Evolutionary conservation across 2,888 invertebrate species (phyloP), one percentile per base, ranked within the genome.

Genomic region (Stenoptilia bipunctidactyla): DNA sequence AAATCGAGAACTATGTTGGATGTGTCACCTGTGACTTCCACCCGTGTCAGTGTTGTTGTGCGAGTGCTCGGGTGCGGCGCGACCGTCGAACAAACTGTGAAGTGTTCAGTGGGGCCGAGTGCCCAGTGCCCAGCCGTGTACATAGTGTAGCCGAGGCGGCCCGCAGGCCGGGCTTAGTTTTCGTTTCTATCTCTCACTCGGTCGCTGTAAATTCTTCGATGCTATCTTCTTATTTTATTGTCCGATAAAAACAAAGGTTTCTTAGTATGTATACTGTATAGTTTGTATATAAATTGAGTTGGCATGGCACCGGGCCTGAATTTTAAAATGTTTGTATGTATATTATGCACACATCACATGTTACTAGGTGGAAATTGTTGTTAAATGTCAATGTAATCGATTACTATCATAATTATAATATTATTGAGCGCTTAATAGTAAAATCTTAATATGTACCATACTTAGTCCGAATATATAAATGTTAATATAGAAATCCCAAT

Each of bases 311-410:
- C 46, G 47, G 48, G 43, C 45, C 44, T 45, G 40, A 39, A 41
- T 37, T 30, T 33, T 40, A 36, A 42, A 36, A 46, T 52, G 50
- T 50, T 45, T 8, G 20, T 20, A 20, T 52, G 50, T 52, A 52
- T 55, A 51, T 51, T 45, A 46, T 46, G 50, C 51, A 49, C 50
- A 45, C 54, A 54, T 54, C 52, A 54, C 51, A 52, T 47, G 45
- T 38, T 40, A 37, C 38, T 47, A 44, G 34, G 40, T 42, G 45
- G 55, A 35, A 14, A 9, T 35, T 9, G 9, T 10, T 13, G 14
- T 35, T 35, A 13, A 3, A 35, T 35, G 34, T 39, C 33, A 15
- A 13, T 36, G 13, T 38, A 34, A 8, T 20, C 20, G 20, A 20
- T 20, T 20, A 20, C 20, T 39, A 36, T 34, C 38, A 30, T 43